Evolutionary conservation across 2,888 invertebrate species (phyloP).

Genomic region (Morpho helenor): DNA sequence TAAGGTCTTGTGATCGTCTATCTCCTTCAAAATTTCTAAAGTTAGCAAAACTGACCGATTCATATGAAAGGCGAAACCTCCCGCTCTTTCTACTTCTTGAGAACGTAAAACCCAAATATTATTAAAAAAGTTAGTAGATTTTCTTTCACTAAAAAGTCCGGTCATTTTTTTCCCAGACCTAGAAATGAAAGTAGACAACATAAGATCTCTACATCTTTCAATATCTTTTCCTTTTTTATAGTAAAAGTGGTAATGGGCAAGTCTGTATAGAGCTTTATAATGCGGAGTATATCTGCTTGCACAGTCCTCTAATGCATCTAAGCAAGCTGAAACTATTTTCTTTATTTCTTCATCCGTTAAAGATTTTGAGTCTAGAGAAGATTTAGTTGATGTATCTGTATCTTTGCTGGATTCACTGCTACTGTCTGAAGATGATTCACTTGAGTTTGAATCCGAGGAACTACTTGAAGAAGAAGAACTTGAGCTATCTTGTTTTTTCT

Average conservation of each 20-base stretch:
- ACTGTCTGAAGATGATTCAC: conserved; percentile 73
- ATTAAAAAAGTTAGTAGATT: conserved; percentile 92
- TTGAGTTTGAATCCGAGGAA: conserved; percentile 77
- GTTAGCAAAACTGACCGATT: conserved; percentile 89
- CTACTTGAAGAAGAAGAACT: conserved; percentile 64
- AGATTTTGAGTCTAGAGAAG: conserved; percentile 52
- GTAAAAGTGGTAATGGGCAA: conserved; percentile 90
- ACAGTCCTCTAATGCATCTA: conserved; percentile 91
- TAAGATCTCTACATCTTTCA: conserved; percentile 83
- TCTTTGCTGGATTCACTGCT: conserved; percentile 74
- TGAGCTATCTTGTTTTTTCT: conserved; percentile 54
- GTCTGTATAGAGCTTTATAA: conserved; percentile 94
- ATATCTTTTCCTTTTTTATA: conserved; percentile 84
- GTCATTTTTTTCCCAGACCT: conserved; percentile 83
- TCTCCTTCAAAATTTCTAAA: conserved; percentile 88
- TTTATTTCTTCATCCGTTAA: conserved; percentile 76
- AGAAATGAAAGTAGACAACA: conserved; percentile 84
- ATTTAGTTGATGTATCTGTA: conserved; percentile 72
- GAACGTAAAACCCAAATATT: conserved; percentile 96
- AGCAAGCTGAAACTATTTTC: conserved; percentile 82
- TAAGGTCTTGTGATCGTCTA: conserved; percentile 88
- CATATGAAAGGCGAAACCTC: conserved; percentile 95
- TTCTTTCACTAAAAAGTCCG: conserved; percentile 92
- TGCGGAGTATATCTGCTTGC: conserved; percentile 92
- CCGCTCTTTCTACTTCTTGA: conserved; percentile 93